Conservation (phyloP, 2,113 vertebrate species). For the Charadrius vociferus region DNA sequence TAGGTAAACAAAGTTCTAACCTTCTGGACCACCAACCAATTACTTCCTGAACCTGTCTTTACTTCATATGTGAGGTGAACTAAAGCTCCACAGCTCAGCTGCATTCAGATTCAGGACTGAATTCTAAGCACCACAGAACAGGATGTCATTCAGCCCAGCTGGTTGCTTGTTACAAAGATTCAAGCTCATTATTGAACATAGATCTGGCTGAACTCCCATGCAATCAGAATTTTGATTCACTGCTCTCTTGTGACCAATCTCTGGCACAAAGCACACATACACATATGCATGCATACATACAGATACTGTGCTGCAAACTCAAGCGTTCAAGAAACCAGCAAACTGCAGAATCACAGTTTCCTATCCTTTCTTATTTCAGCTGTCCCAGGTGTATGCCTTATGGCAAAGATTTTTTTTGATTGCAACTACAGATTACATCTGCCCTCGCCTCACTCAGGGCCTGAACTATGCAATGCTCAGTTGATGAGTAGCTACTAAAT, state of each 20-base stretch:
- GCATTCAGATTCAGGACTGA: neutral
- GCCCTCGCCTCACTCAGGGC: neutral
- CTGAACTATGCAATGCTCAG: neutral
- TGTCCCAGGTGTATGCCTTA: neutral
- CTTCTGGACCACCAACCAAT: neutral
- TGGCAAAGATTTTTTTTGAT: neutral
- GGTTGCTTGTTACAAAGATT: neutral
- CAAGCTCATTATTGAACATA: neutral
- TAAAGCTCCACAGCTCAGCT: neutral
- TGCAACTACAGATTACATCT: neutral
- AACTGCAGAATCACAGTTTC: neutral
- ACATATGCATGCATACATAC: neutral
- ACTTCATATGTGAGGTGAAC: neutral
- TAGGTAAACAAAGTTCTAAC: neutral
- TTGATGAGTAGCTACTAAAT: neutral
- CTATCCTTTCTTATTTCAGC: neutral
- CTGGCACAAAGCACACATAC: neutral
- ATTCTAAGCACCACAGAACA: neutral
- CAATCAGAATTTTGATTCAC: neutral
- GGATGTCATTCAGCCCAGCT: neutral
- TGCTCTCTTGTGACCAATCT: neutral
- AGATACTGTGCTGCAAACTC: neutral
- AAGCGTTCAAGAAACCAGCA: neutral
- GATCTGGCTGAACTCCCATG: neutral
- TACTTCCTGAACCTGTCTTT: neutral